Evolutionary conservation across 2,888 invertebrate species (phyloP).

Genomic region (Rhorus exstirpatorius): DNA sequence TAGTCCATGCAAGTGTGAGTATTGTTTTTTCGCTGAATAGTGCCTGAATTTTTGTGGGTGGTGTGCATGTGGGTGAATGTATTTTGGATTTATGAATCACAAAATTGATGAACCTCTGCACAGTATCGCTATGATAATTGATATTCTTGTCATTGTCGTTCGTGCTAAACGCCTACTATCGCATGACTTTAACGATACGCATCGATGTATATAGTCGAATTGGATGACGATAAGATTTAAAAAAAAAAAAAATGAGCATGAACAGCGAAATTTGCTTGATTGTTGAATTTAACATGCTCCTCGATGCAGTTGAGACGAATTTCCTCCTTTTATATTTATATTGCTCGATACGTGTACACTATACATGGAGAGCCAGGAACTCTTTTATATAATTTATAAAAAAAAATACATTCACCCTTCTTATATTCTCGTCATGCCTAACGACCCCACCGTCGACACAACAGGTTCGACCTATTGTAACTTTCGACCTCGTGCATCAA

Average conservation of each 20-base stretch:
- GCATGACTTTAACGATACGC: neutral
- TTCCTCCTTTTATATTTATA: too few species aligned
- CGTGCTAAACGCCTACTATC: neutral
- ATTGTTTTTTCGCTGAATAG: constrained; percentile 63
- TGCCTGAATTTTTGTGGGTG: too few species aligned
- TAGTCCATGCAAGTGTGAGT: constrained; percentile 98
- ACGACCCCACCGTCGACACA: constrained; percentile 50
- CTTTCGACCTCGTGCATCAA: constrained; percentile 41
- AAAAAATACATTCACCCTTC: constrained; percentile 26
- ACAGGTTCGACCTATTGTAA: constrained; percentile 44
- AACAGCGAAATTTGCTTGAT: neutral
- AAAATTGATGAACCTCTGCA: constrained; percentile 3
- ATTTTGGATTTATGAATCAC: neutral
- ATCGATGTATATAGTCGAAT: neutral
- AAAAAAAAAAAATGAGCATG: neutral
- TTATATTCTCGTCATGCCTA: neutral
- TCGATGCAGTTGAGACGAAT: neutral
- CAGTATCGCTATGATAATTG: neutral
- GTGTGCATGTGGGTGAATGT: neutral
- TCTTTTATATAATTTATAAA: constrained; percentile 21
- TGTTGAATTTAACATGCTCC: neutral
- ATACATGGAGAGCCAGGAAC: constrained; percentile 3
- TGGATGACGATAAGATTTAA: neutral
- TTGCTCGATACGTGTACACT: constrained; percentile 6
- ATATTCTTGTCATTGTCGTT: neutral